These are phyloP conservation scores for Proales similis DNA, from an alignment of 1,140 invertebrate genomes.

Conservation along the genomic window DNA sequence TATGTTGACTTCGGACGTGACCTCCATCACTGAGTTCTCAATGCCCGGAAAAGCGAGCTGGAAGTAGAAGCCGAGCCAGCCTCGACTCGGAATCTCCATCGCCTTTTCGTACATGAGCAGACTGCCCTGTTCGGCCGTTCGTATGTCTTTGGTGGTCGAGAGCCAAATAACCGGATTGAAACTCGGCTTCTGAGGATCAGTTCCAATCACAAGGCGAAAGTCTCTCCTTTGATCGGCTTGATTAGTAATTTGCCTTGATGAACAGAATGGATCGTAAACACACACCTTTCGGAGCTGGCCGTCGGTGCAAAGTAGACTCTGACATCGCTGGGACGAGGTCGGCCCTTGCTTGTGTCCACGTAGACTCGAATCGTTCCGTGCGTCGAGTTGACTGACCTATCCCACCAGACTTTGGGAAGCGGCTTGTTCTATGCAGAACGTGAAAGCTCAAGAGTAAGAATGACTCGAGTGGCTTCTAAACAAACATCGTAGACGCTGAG, in stretches of 20 bases:
- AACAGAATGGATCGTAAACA: no score
- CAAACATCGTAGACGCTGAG: constrained; percentile 40
- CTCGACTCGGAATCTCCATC: constrained; percentile 40
- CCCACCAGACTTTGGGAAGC: neutral
- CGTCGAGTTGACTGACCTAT: constrained; percentile 7
- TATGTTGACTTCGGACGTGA: constrained; percentile 45
- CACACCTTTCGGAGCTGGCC: no score
- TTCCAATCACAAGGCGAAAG: constrained; percentile 13
- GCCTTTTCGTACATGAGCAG: constrained; percentile 11
- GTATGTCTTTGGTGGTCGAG: constrained; percentile 1
- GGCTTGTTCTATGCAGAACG: no score
- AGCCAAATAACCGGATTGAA: constrained; percentile 16
- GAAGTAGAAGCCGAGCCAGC: constrained; percentile 44
- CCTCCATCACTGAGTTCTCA: constrained; percentile 40
- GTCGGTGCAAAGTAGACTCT: constrained; percentile 17
- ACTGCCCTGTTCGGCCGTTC: neutral
- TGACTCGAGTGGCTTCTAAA: constrained; percentile 20
- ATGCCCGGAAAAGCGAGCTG: constrained; percentile 43
- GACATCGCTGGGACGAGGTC: neutral
- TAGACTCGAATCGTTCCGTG: constrained; percentile 34
- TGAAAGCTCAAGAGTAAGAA: neutral
- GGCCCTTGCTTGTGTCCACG: neutral
- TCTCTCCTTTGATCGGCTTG: constrained; percentile 9
- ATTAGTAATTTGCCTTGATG: no score
- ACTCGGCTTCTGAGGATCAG: constrained; percentile 3